phyloP scores from a whole-genome alignment of 2,113 vertebrate species.

The Sorex araneus region DNA sequence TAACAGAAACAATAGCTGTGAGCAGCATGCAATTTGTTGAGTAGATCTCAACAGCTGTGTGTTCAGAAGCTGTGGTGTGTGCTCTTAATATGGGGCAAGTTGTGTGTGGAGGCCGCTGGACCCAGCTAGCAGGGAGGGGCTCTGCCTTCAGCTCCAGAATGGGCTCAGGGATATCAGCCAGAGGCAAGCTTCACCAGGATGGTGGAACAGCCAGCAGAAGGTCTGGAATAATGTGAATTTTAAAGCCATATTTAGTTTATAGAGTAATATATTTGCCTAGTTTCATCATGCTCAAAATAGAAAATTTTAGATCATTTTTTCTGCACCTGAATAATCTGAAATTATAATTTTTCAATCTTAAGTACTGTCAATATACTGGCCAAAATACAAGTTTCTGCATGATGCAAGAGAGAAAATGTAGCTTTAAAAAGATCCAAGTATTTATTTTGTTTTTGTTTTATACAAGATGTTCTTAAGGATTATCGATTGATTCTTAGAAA shows the following conservation, averaged over 20 bases:
- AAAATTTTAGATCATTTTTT: slow-evolving; percentile 30
- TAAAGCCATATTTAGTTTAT: neutral
- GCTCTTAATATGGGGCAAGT: too few relatives aligned
- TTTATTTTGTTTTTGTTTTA: neutral
- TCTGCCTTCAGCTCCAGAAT: too few relatives aligned
- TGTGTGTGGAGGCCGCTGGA: too few relatives aligned
- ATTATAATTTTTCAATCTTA: neutral
- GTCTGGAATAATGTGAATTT: neutral
- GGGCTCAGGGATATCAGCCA: too few relatives aligned
- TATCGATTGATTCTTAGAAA: neutral
- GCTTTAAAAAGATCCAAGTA: neutral
- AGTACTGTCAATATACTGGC: too few relatives aligned
- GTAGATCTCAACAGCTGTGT: too few relatives aligned
- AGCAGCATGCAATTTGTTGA: too few relatives aligned
- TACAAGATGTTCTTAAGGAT: neutral
- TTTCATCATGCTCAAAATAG: neutral
- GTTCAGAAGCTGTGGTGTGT: too few relatives aligned
- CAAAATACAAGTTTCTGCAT: neutral
- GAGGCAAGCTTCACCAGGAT: too few relatives aligned
- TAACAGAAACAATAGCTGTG: too few relatives aligned
- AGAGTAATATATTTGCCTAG: neutral
- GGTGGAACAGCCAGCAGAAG: too few relatives aligned
- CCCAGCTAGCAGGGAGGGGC: too few relatives aligned
- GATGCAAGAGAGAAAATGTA: neutral
- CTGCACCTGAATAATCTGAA: neutral